phyloP scores from a whole-genome alignment of 2,797 vertebrate genomes.

The Ctenochaetus hawaiiensis region DNA sequence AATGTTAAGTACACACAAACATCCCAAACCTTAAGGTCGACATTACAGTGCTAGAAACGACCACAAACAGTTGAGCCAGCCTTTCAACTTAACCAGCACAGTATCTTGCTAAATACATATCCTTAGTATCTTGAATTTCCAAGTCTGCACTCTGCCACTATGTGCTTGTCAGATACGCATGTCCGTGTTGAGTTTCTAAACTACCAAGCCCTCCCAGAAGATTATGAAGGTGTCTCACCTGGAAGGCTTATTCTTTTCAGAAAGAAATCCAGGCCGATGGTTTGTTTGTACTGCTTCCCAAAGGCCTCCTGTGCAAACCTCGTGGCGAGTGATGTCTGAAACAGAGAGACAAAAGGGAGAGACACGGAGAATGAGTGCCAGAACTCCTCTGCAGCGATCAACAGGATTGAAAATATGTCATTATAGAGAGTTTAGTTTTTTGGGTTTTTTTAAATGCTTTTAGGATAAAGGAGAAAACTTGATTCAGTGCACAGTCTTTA shows the following conservation, averaged over 20 bases:
- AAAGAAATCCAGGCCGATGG: constrained; percentile 99
- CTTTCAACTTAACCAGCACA: not conserved
- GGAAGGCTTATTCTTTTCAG: constrained; percentile 97
- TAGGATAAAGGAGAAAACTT: constrained; percentile 1
- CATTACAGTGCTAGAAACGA: constrained; percentile 17
- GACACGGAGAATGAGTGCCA: constrained; percentile 48
- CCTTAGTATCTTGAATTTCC: constrained; percentile 33
- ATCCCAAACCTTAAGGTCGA: not conserved
- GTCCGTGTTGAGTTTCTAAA: constrained; percentile 45
- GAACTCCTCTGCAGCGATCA: constrained; percentile 28
- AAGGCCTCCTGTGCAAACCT: constrained; percentile 98
- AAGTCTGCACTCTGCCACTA: constrained; percentile 12
- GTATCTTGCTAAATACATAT: constrained; percentile 11
- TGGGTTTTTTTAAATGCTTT: constrained; percentile 34
- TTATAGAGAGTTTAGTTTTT: constrained; percentile 17
- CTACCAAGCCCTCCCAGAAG: constrained; percentile 61
- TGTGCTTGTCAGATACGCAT: constrained; percentile 43
- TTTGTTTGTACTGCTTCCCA: constrained; percentile 99
- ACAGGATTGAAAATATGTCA: constrained; percentile 32
- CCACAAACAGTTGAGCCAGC: constrained; percentile 5
- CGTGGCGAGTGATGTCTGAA: constrained; percentile 97
- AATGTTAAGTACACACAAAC: constrained; percentile 32
- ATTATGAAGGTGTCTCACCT: constrained; percentile 90
- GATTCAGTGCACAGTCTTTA: constrained; percentile 20
- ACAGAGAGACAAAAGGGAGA: constrained; percentile 80